Evolutionary conservation across 2,888 invertebrate genomes (phyloP).

Genomic region (Macaria notata): DNA sequence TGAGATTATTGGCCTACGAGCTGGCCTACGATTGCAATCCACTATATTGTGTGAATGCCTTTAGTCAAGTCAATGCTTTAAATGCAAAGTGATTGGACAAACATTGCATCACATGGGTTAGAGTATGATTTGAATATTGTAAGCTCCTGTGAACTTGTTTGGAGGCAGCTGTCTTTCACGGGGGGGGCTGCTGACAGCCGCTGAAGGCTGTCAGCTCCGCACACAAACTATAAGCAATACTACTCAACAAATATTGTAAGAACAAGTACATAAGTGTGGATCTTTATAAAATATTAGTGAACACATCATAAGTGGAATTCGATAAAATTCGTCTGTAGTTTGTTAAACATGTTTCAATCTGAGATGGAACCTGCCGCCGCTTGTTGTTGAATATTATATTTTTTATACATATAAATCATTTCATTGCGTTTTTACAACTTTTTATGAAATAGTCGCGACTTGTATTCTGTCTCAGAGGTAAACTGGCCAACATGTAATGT

Average conservation of each 20-base stretch:
- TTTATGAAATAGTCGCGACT: neutral
- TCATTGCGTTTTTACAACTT: constrained; percentile 1
- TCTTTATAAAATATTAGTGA: neutral
- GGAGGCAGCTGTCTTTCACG: no score
- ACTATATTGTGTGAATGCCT: neutral
- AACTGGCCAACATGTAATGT: constrained; percentile 8
- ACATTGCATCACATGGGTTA: no score
- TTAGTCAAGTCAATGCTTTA: neutral
- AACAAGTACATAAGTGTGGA: constrained; percentile 6
- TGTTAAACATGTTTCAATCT: neutral
- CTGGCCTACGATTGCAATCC: no score
- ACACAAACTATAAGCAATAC: constrained; percentile 8
- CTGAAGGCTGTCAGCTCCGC: neutral
- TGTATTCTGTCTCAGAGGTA: constrained; percentile 3
- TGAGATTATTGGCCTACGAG: no score
- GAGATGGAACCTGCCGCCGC: constrained; percentile 5
- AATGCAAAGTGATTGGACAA: constrained; percentile 1
- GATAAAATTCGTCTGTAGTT: neutral
- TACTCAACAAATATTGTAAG: constrained; percentile 3
- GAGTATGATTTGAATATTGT: no score
- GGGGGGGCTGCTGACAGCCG: no score
- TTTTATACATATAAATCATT: constrained; percentile 5
- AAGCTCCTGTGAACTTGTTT: no score
- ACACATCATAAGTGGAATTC: no score
- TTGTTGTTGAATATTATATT: constrained; percentile 4